phyloP scores from a whole-genome alignment of 2,113 vertebrate genomes.

The Nannobrachium achirus region DNA sequence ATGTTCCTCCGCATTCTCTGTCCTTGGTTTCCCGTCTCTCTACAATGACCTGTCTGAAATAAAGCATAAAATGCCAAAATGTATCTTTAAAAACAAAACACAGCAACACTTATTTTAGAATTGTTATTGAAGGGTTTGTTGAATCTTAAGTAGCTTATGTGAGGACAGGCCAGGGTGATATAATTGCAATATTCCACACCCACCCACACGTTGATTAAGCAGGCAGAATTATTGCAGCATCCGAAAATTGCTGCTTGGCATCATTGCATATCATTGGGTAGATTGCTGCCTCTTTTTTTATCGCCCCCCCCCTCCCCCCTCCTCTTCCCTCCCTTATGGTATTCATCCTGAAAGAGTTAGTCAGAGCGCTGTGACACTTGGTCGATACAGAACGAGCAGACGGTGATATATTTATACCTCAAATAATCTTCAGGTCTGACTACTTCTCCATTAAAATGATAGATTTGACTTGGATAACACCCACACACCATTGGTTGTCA shows the following conservation, averaged over 20 bases:
- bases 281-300: slow-evolving; percentile 24
- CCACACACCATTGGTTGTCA: slow-evolving; percentile 75
- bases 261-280: slow-evolving; percentile 13
- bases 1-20: too few relatives aligned
- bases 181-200: slow-evolving; percentile 66
- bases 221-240: slow-evolving; percentile 50
- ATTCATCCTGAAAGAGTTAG: slow-evolving; percentile 66
- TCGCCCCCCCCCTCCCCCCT: not conserved
- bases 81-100: too few relatives aligned
- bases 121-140: slow-evolving; percentile 64
- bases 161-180: slow-evolving; percentile 15
- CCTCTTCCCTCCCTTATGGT: slow-evolving; percentile 42
- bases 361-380: slow-evolving; percentile 54
- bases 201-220: slow-evolving; percentile 62
- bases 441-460: slow-evolving; percentile 80
- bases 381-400: slow-evolving; percentile 68
- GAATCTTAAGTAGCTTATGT: slow-evolving; percentile 55
- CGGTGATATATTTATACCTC: slow-evolving; percentile 74
- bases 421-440: slow-evolving; percentile 78
- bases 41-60: not conserved
- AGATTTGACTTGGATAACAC: slow-evolving; percentile 78
- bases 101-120: slow-evolving; percentile 28
- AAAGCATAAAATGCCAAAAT: not conserved
- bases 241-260: slow-evolving; percentile 28
- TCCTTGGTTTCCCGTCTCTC: too few relatives aligned